Evolutionary conservation across 64 coral and sea anemone species (phyloP).

Genomic region (Pachyseris speciosa): DNA sequence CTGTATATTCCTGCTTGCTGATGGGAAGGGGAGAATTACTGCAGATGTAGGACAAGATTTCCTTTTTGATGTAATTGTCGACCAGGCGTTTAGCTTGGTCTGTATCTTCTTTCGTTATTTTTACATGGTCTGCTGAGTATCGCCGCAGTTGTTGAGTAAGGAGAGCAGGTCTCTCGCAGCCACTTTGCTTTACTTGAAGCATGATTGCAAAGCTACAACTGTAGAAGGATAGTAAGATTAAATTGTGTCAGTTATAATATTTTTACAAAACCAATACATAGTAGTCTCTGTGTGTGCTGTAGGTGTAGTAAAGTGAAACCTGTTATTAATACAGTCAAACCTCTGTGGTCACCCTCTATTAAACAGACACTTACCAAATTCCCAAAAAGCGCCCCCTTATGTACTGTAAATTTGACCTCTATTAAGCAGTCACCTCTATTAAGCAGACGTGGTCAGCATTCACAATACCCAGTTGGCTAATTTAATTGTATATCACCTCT

Average conservation of each 20-base stretch:
- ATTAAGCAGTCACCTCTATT: no score
- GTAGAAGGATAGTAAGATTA: not conserved
- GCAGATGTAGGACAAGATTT: slow-evolving; percentile 35
- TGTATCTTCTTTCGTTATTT: slow-evolving; percentile 51
- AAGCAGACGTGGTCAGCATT: no score
- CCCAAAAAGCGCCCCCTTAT: no score
- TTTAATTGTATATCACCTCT: no score
- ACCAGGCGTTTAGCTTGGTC: slow-evolving; percentile 31
- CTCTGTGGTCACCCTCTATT: no score
- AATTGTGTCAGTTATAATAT: not conserved
- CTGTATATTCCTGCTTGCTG: slow-evolving; percentile 53
- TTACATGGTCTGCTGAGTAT: slow-evolving; percentile 66
- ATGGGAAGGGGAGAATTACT: slow-evolving; percentile 58
- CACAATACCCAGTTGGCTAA: no score
- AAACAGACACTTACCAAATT: no score
- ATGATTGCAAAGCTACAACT: not conserved
- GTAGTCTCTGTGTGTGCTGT: not conserved
- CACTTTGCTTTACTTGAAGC: slow-evolving; percentile 24
- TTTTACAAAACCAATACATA: not conserved
- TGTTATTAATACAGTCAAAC: no score
- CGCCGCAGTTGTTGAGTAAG: slow-evolving; percentile 41
- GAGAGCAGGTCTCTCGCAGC: not conserved
- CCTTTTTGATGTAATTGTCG: slow-evolving; percentile 54
- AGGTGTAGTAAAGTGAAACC: no score
- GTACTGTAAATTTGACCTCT: no score